phyloP scores from a whole-genome alignment of 2,797 vertebrate species.

The Platalea minor region DNA sequence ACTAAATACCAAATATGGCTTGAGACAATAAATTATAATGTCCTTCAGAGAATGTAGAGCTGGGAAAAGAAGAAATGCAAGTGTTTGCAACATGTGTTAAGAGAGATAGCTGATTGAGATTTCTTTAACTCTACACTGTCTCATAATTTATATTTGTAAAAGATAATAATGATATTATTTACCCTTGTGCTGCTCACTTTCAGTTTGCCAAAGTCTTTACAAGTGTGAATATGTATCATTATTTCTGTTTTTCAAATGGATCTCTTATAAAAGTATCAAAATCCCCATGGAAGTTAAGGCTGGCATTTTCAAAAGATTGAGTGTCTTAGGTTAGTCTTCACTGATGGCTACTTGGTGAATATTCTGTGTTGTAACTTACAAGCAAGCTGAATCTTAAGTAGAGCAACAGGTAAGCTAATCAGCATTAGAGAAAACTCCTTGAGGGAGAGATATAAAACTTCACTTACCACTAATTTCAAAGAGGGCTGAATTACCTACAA shows the following conservation, averaged over 20 bases:
- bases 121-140: not conserved
- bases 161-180: not conserved
- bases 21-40: slow-evolving; percentile 47
- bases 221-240: not conserved
- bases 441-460: not conserved
- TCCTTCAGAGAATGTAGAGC: slow-evolving; percentile 33
- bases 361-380: not conserved
- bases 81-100: slow-evolving; percentile 27
- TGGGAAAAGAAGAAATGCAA: slow-evolving; percentile 41
- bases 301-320: not conserved
- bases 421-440: not conserved
- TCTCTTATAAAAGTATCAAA: not conserved
- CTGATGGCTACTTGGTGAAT: not conserved
- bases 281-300: not conserved
- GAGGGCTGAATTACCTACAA: not conserved
- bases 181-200: not conserved
- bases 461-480: not conserved
- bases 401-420: not conserved
- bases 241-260: not conserved
- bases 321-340: not conserved
- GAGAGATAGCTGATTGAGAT: not conserved
- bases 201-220: not conserved
- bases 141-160: not conserved
- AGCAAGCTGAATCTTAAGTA: not conserved
- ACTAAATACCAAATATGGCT: slow-evolving; percentile 37